Evolutionary conservation across 2,113 vertebrate species (phyloP).

Genomic region (Cyprinodon brontotheroides): DNA sequence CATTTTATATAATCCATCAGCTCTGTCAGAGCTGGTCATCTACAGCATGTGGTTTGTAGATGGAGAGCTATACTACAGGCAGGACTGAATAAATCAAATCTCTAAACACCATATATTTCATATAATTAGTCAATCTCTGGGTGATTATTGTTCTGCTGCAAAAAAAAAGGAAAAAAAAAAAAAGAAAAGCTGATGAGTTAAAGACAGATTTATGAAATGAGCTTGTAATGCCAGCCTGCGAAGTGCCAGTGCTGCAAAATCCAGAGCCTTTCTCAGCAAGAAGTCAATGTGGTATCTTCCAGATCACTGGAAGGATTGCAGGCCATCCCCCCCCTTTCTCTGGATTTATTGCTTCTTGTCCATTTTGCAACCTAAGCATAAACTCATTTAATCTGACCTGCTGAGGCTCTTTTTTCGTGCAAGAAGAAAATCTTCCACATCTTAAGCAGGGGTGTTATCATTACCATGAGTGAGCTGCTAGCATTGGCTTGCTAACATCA

Average conservation of each 20-base stretch:
- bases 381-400: conserved; percentile 6
- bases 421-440: background rate
- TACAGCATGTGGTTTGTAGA: conserved; percentile 44
- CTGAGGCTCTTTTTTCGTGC: background rate
- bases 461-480: conserved; percentile 15
- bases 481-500: conserved; percentile 34
- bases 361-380: conserved; percentile 4
- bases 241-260: conserved; percentile 26
- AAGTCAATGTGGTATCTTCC: conserved; percentile 61
- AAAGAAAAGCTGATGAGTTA: background rate
- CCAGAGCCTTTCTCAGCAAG: conserved; percentile 43
- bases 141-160: background rate
- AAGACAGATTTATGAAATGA: background rate
- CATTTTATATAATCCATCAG: conserved; percentile 54
- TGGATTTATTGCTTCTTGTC: conserved; percentile 11
- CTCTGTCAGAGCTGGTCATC: conserved; percentile 37
- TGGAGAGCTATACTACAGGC: conserved; percentile 19
- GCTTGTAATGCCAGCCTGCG: conserved; percentile 19
- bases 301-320: conserved; percentile 45
- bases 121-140: background rate
- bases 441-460: conserved; percentile 13
- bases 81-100: conserved; percentile 21
- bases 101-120: background rate
- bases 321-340: conserved; percentile 44
- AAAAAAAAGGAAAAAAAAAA: background rate